These are phyloP conservation scores for Bambusicola thoracicus DNA, from an alignment of 2,113 vertebrate species.

Conservation along the genomic window DNA sequence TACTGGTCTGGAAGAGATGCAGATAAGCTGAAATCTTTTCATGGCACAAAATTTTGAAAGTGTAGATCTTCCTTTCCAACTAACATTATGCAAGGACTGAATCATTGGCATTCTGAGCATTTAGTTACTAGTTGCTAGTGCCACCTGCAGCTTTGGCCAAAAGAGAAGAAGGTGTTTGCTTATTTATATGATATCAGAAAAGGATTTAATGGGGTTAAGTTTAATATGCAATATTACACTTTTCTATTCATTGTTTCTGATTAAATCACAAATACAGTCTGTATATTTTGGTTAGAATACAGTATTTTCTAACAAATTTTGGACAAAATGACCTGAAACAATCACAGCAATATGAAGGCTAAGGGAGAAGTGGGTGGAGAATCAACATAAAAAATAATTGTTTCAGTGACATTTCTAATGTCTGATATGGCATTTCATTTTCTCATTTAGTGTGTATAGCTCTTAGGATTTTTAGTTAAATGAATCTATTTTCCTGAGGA, in stretches of 20 bases:
- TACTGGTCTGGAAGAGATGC: not conserved
- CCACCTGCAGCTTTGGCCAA: conserved; percentile 16
- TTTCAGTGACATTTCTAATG: not conserved
- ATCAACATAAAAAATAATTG: not conserved
- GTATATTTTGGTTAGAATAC: not conserved
- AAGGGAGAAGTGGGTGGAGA: not conserved
- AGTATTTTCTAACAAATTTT: not conserved
- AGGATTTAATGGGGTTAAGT: not conserved
- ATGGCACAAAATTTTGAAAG: not conserved
- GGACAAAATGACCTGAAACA: not conserved
- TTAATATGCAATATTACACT: not conserved
- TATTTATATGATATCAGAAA: not conserved
- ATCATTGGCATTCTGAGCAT: not conserved
- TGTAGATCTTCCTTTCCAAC: not conserved
- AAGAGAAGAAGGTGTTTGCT: not conserved
- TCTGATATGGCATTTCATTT: not conserved
- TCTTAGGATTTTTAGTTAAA: not conserved
- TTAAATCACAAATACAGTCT: not conserved
- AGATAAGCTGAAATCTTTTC: not conserved
- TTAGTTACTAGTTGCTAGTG: not conserved
- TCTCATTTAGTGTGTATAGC: not conserved
- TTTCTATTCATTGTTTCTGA: not conserved
- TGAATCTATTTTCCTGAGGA: not conserved
- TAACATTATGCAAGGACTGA: not conserved
- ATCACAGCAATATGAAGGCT: not conserved